These are phyloP conservation scores for Empidonax alnorum DNA, from an alignment of 2,113 vertebrate genomes.

Conservation along the genomic window DNA sequence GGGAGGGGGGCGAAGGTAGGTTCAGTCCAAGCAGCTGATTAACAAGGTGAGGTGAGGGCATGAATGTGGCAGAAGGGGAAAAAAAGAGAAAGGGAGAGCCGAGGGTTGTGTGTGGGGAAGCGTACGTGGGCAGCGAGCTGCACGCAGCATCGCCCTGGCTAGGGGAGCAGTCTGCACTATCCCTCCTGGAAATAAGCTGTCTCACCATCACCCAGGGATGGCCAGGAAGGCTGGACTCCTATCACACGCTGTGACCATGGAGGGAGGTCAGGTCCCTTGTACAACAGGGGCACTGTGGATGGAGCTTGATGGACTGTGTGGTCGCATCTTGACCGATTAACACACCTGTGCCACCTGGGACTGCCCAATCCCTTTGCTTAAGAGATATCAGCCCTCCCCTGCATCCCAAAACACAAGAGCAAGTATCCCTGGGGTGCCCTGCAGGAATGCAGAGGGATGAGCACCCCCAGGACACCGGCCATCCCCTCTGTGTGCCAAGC, in stretches of 20 bases:
- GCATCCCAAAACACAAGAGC: background rate
- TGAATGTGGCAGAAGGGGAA: background rate
- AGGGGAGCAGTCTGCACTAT: rapidly evolving
- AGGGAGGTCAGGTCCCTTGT: background rate
- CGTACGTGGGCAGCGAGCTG: background rate
- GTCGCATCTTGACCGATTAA: rapidly evolving
- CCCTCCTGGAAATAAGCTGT: background rate
- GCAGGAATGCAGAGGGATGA: rapidly evolving
- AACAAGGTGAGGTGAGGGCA: conserved; percentile 9
- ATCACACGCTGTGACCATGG: background rate
- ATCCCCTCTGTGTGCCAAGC: background rate
- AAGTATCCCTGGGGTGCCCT: background rate
- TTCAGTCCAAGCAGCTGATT: conserved; percentile 31
- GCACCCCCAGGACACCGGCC: rapidly evolving
- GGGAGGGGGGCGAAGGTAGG: background rate
- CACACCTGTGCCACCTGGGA: rapidly evolving
- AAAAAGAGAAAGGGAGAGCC: background rate
- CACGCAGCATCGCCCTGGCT: rapidly evolving
- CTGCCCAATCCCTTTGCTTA: background rate
- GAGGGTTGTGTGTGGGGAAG: background rate
- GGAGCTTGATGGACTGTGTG: rapidly evolving
- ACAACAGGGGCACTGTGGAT: rapidly evolving
- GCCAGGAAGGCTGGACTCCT: background rate
- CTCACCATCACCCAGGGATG: background rate
- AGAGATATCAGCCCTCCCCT: background rate